Conservation (phyloP, 1,140 invertebrate genomes). For the Calephelis virginiensis region DNA sequence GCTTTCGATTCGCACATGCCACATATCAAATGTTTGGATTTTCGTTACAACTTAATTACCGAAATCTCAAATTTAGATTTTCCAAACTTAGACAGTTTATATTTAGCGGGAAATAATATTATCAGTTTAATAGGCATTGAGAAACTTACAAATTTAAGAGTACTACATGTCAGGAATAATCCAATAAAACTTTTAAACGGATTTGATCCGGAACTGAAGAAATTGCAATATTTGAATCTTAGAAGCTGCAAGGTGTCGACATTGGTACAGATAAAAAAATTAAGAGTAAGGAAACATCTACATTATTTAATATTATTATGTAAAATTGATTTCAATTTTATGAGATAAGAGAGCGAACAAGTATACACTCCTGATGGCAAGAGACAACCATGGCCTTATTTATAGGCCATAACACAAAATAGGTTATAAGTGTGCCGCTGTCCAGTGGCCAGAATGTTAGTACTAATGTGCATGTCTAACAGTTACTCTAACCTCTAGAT, state of each 20-base stretch:
- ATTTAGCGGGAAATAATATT: constrained; percentile 73
- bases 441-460: no score
- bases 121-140: constrained; percentile 60
- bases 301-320: no score
- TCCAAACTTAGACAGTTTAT: constrained; percentile 70
- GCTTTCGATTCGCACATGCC: constrained; percentile 56
- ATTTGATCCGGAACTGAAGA: constrained; percentile 57
- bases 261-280: constrained; percentile 74
- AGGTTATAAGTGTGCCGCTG: no score
- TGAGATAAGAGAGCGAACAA: no score
- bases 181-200: constrained; percentile 73
- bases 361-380: no score
- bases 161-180: constrained; percentile 77
- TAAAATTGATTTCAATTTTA: background rate
- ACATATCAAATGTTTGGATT: constrained; percentile 68
- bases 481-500: no score
- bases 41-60: constrained; percentile 72
- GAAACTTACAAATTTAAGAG: constrained; percentile 67
- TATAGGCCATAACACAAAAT: no score
- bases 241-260: constrained; percentile 74
- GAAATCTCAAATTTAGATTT: constrained; percentile 66
- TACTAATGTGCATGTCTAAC: no score
- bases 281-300: constrained; percentile 48
- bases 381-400: no score
- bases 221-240: constrained; percentile 78